Evolutionary conservation across 2,888 invertebrate species (phyloP), one percentile per base, ranked within the genome.

Genomic region (Drosophila anceps): DNA sequence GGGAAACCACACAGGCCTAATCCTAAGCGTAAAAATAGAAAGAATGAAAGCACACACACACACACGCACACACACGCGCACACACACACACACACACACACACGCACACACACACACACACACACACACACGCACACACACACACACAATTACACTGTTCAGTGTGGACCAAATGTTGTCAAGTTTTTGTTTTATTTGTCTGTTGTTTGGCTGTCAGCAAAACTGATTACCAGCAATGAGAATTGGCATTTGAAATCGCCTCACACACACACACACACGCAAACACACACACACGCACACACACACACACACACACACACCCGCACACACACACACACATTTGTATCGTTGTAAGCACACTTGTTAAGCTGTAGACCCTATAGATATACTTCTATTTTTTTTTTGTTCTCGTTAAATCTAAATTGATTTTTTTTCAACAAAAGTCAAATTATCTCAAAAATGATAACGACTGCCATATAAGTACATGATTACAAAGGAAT

Each of bases 401-500:
- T 64, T 76, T 69, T 79, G 69, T 79, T 81, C 69, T 73, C 58
- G 41, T 76, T 65, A 69, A 67, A 70, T 55, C 66, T 43, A 41
- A 54, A 78, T 71, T 79, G 76, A 79, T 79, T 83, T 83, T 83
- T 81, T 77, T 73, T 63, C 33, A 64, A 73, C 73, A 73, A 72
- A 79, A 83, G 76, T 88, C 76, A 82, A 80, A 76, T 82, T 79
- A 88, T 88, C 85, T 85, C 84, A 84, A 81, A 75, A 81, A 74
- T 76, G 63, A 83, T 79, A 83, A 79, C 76, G 82, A 86, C 85
- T 86, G 85, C 85, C 85, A 86, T 86, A 88, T 78, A 77, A 67
- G 69, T 71, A 76, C 61, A 70, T 69, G 61, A 70, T 59, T 71
- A 59, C n/a, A 31, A 48, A 48, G 24, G 4, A 50, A 33, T 8